Evolutionary conservation across 2,797 vertebrate species (phyloP).

Genomic region (Crocodylus rhombifer): DNA sequence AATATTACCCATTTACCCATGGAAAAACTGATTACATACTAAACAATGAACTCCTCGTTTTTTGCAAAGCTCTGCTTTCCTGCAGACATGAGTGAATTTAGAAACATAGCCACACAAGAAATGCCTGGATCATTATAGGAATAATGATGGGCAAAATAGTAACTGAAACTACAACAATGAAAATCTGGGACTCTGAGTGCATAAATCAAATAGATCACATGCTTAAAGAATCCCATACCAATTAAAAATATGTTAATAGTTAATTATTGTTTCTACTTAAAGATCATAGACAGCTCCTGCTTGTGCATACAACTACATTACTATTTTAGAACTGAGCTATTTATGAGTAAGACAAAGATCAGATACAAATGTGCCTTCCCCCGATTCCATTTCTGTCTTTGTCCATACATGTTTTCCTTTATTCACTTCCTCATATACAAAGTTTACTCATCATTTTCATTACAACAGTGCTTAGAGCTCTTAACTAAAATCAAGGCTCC

Average conservation of each 20-base stretch:
- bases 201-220: accelerated
- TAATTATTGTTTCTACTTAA: not conserved
- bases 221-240: not conserved
- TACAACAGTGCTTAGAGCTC: not conserved
- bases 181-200: slow-evolving; percentile 9
- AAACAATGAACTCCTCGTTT: not conserved
- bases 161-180: slow-evolving; percentile 44
- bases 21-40: not conserved
- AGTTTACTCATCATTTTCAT: not conserved
- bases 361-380: accelerated
- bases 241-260: not conserved
- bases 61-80: not conserved
- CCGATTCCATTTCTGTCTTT: not conserved
- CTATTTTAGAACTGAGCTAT: not conserved
- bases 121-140: slow-evolving; percentile 46
- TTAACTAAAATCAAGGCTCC: not conserved
- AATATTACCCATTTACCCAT: slow-evolving; percentile 45
- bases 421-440: not conserved
- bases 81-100: not conserved
- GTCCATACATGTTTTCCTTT: accelerated
- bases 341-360: no score
- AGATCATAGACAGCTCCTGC: not conserved
- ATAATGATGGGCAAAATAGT: slow-evolving; percentile 18
- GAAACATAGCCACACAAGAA: not conserved
- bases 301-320: not conserved